Evolutionary conservation across 2,888 invertebrate species (phyloP), one percentile per base, ranked within the genome.

Genomic region (Torymus auratus): DNA sequence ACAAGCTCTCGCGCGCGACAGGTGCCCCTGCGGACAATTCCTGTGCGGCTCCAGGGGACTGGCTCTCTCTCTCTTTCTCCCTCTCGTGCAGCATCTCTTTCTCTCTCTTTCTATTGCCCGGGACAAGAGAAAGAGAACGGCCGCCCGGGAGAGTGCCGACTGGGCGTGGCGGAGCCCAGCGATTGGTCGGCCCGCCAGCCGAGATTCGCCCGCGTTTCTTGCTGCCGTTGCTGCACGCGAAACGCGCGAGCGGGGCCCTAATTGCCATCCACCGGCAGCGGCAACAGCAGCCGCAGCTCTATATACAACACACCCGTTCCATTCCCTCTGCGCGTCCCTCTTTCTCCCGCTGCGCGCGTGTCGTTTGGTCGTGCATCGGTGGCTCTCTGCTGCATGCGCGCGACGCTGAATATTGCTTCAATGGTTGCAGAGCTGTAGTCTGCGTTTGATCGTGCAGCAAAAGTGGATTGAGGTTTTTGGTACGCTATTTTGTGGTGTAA

Each of bases 121-220:
- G 41, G 41, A 71, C 56, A 52, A 71, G 58, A 68, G 74, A 65
- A 20, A 72, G 76, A 67, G 80, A 76, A 20, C 28, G 65, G 50
- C 13, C 56, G 52, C 55, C 55, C 41, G 52, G 55, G 56, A 13
- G 50, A 23, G 60, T 23, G 62, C 53, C 12, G 41, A 41, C 60
- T 73, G 80, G 80, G 80, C 80, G 80, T 76, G 80, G 75, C 76
- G 55, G 61, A 53, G 61, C 52, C 60, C 41, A 62, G 61, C 68
- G 53, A 80, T 80, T 80, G 80, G 80, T 76, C 68, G 68, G 28
- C 10, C 4, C 12, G n/a, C 10, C 15, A 5, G 28, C 41, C 15
- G 78, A 65, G 75, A 75, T 75, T 75, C 80, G 55, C 70, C 41
- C 53, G 41, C 41, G 62, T 70, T 70, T 77, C 64, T 70, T 23